These are phyloP conservation scores for Drosophila eohydei DNA, from an alignment of 2,888 invertebrate species.

Conservation along the genomic window DNA sequence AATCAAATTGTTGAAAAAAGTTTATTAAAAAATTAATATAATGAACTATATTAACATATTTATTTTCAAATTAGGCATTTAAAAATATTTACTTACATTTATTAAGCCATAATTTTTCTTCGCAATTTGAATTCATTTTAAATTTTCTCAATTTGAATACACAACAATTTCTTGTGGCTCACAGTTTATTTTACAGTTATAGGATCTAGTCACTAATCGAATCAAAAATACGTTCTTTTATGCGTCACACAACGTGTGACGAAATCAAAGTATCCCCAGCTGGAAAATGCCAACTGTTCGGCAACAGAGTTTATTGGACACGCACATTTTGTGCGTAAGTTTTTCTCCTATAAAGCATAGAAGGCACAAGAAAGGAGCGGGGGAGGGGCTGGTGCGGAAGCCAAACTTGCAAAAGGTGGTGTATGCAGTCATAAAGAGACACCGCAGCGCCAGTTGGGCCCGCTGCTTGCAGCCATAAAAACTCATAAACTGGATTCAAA, in stretches of 20 bases:
- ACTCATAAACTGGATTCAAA: constrained; percentile 56
- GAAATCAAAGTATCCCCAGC: neutral
- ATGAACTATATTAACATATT: too few relatives aligned
- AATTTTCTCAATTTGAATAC: too few relatives aligned
- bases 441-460: constrained; percentile 44
- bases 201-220: too few relatives aligned
- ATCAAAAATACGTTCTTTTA: neutral
- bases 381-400: neutral
- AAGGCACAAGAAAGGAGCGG: neutral
- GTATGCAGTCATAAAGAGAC: constrained; percentile 60
- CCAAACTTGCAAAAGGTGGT: constrained; percentile 42
- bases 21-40: too few relatives aligned
- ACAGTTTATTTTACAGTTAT: too few relatives aligned
- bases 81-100: too few relatives aligned
- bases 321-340: constrained; percentile 50
- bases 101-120: too few relatives aligned
- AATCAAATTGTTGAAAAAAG: neutral
- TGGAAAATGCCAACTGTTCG: constrained; percentile 17
- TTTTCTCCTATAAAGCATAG: neutral
- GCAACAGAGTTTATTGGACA: constrained; percentile 43
- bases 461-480: constrained; percentile 58
- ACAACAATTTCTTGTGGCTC: too few relatives aligned
- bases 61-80: too few relatives aligned
- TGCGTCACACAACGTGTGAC: neutral
- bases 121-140: too few relatives aligned